Evolutionary conservation across 2,797 vertebrate genomes (phyloP).

Genomic region (Clarias laeviceps): DNA sequence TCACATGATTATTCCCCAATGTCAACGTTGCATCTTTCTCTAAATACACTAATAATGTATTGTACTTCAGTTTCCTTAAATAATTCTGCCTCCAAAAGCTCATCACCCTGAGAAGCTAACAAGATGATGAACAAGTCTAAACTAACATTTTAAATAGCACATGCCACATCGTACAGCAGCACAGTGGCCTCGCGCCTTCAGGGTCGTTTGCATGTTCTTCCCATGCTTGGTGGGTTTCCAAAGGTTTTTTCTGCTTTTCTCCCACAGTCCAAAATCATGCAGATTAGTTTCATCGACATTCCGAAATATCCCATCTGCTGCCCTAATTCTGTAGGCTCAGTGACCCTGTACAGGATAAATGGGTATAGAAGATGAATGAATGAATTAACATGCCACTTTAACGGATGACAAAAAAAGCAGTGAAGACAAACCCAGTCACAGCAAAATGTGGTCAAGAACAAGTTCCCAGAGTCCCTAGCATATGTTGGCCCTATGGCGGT

Average conservation of each 20-base stretch:
- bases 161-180: no score
- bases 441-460: not conserved
- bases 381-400: not conserved
- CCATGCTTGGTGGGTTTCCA: no score
- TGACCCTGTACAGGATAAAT: no score
- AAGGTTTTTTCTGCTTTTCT: no score
- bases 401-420: not conserved
- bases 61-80: not conserved
- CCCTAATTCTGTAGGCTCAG: no score
- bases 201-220: no score
- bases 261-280: no score
- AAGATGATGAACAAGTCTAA: not conserved
- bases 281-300: no score
- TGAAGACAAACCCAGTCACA: not conserved
- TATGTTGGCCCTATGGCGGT: slow-evolving; percentile 11
- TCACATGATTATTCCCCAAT: not conserved
- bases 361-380: no score
- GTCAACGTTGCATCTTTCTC: not conserved
- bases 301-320: no score
- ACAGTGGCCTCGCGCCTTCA: no score
- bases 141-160: not conserved
- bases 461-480: not conserved
- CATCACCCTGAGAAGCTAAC: not conserved
- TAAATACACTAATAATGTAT: not conserved
- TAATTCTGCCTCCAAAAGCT: not conserved